phyloP scores from a whole-genome alignment of 1,140 invertebrate genomes.

The Acromyrmex echinatior region DNA sequence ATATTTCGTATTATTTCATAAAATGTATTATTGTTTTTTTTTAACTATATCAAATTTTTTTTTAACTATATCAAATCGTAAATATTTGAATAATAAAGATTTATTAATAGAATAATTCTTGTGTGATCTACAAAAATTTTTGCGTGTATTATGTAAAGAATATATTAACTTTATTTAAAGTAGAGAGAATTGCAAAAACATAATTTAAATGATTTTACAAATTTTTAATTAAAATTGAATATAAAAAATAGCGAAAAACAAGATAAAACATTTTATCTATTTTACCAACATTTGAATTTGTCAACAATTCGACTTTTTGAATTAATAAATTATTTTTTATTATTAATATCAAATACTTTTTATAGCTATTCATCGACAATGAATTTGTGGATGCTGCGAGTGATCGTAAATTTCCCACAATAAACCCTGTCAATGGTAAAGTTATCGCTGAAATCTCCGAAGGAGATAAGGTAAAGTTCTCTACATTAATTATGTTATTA shows the following conservation, averaged over 20 bases:
- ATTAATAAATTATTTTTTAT: neutral
- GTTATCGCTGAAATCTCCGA: slow-evolving; percentile 94
- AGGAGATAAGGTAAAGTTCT: slow-evolving; percentile 90
- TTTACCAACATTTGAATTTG: neutral
- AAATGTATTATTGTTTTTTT: neutral
- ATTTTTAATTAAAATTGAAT: neutral
- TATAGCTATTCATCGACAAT: slow-evolving; percentile 97
- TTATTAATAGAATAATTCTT: neutral
- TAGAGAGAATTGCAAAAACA: neutral
- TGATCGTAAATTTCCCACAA: slow-evolving; percentile 90
- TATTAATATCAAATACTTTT: slow-evolving; percentile 78
- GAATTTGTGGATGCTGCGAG: slow-evolving; percentile 94
- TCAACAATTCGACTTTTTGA: neutral
- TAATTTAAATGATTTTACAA: neutral
- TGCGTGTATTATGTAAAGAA: neutral
- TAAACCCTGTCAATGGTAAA: slow-evolving; percentile 94
- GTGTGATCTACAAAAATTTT: neutral
- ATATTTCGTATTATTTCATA: slow-evolving; percentile 1
- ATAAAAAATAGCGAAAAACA: neutral
- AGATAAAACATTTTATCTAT: neutral
- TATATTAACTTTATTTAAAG: slow-evolving; percentile 11
- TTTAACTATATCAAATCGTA: neutral
- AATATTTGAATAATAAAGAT: neutral
- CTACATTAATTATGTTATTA: neutral
- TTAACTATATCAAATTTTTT: neutral